phyloP scores from a whole-genome alignment of 2,888 invertebrate species.

The Xiphydria camelus region DNA sequence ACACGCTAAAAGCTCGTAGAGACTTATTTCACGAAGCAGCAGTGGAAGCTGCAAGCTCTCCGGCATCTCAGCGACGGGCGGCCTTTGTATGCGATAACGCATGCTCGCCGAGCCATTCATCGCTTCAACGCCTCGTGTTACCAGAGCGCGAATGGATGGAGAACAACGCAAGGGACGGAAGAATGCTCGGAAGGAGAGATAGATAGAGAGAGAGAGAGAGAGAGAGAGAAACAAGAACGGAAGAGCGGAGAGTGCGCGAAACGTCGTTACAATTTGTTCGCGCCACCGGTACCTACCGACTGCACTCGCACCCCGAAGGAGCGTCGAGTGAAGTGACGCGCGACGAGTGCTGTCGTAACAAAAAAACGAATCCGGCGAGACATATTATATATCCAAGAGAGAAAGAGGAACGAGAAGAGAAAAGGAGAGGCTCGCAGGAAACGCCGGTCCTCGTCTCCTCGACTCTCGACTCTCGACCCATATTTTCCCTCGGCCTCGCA shows the following conservation, averaged over 20 bases:
- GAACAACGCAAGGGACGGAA: no score
- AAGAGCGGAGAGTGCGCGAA: not conserved
- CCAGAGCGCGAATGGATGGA: not conserved
- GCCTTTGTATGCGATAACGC: not conserved
- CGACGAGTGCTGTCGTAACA: not conserved
- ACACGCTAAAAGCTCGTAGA: no score
- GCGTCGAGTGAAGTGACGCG: constrained; percentile 1
- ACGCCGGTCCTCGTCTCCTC: not conserved
- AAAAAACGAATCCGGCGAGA: no score
- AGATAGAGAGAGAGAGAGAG: constrained; percentile 3
- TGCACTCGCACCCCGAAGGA: no score
- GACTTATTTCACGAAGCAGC: no score
- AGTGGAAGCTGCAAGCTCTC: no score
- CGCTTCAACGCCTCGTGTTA: constrained; percentile 3
- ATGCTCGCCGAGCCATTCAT: no score
- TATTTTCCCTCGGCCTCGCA: not conserved
- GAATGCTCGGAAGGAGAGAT: not conserved
- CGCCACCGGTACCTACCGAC: no score
- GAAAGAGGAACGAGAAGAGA: not conserved
- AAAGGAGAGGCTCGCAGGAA: not conserved
- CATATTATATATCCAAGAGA: no score
- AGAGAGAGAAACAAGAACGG: constrained; percentile 6
- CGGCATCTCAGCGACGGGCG: no score
- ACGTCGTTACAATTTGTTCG: no score
- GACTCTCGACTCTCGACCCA: not conserved